Base-by-base conservation (phyloP, 2,888 invertebrate genomes). In the Harpagoxenus sublaevis region DNA sequence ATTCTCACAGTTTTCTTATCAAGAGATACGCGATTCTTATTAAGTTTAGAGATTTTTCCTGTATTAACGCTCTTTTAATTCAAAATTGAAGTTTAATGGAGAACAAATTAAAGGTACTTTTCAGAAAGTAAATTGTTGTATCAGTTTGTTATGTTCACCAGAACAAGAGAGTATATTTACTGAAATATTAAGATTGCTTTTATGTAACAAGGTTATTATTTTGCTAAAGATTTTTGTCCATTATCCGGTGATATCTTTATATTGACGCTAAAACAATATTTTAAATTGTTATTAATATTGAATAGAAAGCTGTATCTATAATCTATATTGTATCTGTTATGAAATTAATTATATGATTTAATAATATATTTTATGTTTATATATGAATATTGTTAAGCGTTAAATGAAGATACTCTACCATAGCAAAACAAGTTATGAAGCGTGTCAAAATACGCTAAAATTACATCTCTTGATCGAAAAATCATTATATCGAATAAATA, bases 21-120 rank as follows among this genome's bases (percentile, higher is more conserved):
- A 39, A 85, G 74, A 53, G 74, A 53, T 81, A 83, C 74, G 68
- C 75, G 45, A 77, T 63, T 85, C 79, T 89, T 83, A 84, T 88
- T 85, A 88, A 86, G 66, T 89, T 28, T 79, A 66, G 6, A 66
- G 45, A 68, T 51, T 84, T 81, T 45, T 42, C 86, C 86, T 45
- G 9, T 83, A 75, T 89, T 86, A 88, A 85, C 79, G 55, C 70
- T 68, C 79, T 68, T 89, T 88, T 63, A 83, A 85, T 65, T 65
- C 48, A 60, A 48, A 77, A 35, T 70, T 88, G 57, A 77, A 71
- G 48, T 45, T 74, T 66, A 48, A 66, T 83, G 70, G 31, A 86
- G 86, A 82, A 73, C 71, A 86, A 35, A 35, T 35, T 35, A 35
- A 35, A 35, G 35, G 5, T 73, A 23, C 53, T 74, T 75, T 73